A percentile compares a stretch with the other conserved stretches of the same genome.
phyloP scores from a whole-genome alignment of 1,140 invertebrate genomes.

The Zaprionus capensis region DNA sequence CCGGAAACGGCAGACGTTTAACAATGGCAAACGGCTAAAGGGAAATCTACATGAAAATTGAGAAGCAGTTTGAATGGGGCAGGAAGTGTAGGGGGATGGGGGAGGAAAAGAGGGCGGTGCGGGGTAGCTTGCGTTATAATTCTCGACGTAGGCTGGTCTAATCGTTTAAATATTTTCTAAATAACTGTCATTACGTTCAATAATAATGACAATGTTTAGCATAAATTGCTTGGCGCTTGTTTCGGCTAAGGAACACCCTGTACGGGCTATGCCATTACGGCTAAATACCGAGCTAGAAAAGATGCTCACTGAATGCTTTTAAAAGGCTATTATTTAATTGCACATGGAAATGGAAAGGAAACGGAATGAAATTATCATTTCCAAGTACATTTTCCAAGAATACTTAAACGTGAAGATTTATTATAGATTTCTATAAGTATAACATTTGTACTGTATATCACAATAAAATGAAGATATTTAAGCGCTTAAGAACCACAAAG shows the following conservation, averaged over 20 bases:
- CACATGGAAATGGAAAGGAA: not conserved
- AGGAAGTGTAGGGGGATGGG: not conserved
- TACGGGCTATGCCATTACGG: not conserved
- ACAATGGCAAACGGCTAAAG: slow-evolving; percentile 50
- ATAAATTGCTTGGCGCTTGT: not conserved
- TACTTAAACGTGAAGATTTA: too few species aligned
- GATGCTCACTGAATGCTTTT: not conserved
- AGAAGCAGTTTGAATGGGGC: slow-evolving; percentile 5
- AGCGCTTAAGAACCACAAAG: not conserved
- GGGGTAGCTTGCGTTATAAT: not conserved
- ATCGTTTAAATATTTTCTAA: slow-evolving; percentile 31
- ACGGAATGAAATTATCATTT: too few species aligned
- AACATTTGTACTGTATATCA: too few species aligned
- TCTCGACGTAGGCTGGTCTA: slow-evolving; percentile 6
- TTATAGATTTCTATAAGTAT: too few species aligned
- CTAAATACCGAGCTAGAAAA: not conserved
- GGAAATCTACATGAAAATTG: slow-evolving; percentile 44
- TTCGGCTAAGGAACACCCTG: not conserved
- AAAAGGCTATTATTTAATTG: not conserved
- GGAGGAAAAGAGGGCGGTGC: not conserved
- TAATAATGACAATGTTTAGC: slow-evolving; percentile 15
- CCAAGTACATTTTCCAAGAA: too few species aligned
- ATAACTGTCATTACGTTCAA: slow-evolving; percentile 38
- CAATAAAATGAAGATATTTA: too few species aligned
- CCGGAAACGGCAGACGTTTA: slow-evolving; percentile 66